phyloP scores from a whole-genome alignment of 64 coral and sea anemone species.

The Pachyseris speciosa region DNA sequence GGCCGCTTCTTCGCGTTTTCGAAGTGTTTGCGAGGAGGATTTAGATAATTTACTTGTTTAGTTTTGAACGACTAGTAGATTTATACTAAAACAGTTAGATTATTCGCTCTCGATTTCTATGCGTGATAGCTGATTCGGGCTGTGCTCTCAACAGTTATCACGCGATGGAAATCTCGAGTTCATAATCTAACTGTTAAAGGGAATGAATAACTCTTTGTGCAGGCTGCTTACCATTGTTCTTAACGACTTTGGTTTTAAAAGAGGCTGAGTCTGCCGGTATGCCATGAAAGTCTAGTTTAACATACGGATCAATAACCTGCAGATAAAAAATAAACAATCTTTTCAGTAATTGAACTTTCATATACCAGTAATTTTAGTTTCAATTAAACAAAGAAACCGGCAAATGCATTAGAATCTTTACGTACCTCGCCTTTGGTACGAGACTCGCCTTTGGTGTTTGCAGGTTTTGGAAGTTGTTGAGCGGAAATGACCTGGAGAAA shows the following conservation, averaged over 20 bases:
- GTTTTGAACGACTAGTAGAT: too few species aligned
- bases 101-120: too few species aligned
- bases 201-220: neutral
- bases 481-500: constrained; percentile 67
- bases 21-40: too few species aligned
- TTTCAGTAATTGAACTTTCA: neutral
- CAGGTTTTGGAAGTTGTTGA: constrained; percentile 90
- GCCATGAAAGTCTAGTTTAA: constrained; percentile 79
- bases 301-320: constrained; percentile 93
- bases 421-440: constrained; percentile 66
- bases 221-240: constrained; percentile 77
- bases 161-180: too few species aligned
- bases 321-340: neutral
- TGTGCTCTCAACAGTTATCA: neutral
- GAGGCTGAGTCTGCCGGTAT: constrained; percentile 57
- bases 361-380: too few species aligned
- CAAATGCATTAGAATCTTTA: neutral
- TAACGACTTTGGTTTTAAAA: constrained; percentile 81
- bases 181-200: too few species aligned
- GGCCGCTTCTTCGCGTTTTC: too few species aligned
- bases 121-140: too few species aligned
- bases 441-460: constrained; percentile 6
- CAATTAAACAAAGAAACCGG: neutral
- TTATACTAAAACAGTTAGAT: too few species aligned
- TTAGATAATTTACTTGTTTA: too few species aligned